Conservation (phyloP, 2,797 vertebrate species). For the Malurus leucopterus region DNA sequence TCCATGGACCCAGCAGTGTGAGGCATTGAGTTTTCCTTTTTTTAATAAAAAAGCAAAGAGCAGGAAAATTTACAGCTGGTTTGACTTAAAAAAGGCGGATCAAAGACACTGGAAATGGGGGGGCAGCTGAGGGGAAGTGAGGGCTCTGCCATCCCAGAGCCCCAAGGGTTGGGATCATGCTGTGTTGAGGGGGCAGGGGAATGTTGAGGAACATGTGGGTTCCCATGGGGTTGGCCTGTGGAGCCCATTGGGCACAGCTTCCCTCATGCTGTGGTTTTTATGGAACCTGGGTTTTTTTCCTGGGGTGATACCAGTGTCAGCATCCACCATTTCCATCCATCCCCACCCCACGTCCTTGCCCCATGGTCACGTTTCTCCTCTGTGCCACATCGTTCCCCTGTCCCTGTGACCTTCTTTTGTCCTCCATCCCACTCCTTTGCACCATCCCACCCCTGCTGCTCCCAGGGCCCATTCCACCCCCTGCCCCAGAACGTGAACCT, state of each 20-base stretch:
- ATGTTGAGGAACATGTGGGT: no score
- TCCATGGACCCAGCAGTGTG: not conserved
- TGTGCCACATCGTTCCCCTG: not conserved
- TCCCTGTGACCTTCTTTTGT: rapidly evolving
- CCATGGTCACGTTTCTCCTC: rapidly evolving
- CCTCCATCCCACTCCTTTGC: no score
- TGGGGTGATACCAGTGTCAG: not conserved
- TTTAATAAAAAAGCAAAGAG: not conserved
- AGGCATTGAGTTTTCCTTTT: not conserved
- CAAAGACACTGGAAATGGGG: not conserved
- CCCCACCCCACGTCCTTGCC: not conserved
- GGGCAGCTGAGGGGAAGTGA: not conserved
- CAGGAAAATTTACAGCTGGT: not conserved
- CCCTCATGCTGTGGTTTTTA: not conserved
- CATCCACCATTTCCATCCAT: rapidly evolving
- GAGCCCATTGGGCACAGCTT: not conserved
- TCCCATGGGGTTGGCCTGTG: rapidly evolving
- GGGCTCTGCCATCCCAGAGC: not conserved
- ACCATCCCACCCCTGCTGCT: not conserved
- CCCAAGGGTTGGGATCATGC: rapidly evolving
- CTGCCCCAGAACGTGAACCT: not conserved
- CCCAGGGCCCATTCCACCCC: not conserved
- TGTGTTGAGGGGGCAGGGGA: not conserved
- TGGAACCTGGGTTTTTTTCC: not conserved
- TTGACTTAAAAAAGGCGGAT: not conserved